These are phyloP conservation scores for Pandemis heparana DNA, from an alignment of 2,888 invertebrate genomes.

Conservation along the genomic window DNA sequence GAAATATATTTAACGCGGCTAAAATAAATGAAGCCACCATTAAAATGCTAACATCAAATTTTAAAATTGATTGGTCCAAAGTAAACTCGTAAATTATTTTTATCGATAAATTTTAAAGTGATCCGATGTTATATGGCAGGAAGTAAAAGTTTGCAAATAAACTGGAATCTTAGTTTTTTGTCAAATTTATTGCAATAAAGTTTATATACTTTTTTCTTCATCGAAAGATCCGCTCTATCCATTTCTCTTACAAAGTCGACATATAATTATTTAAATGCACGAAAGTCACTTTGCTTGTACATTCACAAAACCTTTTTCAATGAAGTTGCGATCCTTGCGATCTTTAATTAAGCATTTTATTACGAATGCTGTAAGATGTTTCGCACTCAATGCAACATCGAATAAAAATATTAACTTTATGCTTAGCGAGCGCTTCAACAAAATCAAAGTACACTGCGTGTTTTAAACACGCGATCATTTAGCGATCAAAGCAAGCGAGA, in stretches of 20 bases:
- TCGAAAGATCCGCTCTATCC: too few relatives aligned
- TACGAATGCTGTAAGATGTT: slow-evolving; percentile 59
- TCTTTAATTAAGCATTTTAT: slow-evolving; percentile 58
- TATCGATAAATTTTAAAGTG: background rate
- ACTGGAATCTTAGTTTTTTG: background rate
- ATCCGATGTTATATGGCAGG: background rate
- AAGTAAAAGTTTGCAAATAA: background rate
- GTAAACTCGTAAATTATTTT: slow-evolving; percentile 7
- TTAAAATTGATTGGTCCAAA: background rate
- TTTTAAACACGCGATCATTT: background rate
- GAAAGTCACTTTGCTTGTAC: background rate
- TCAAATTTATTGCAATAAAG: background rate
- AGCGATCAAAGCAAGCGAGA: background rate
- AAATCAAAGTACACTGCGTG: background rate
- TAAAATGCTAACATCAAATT: background rate
- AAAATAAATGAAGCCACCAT: background rate
- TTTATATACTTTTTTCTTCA: too few relatives aligned
- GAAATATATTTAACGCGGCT: background rate
- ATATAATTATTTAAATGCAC: background rate
- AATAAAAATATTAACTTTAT: slow-evolving; percentile 60
- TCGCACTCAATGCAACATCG: slow-evolving; percentile 50
- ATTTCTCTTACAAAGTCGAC: background rate
- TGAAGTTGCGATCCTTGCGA: background rate
- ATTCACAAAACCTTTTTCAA: background rate
- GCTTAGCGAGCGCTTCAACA: slow-evolving; percentile 42